phyloP scores from a whole-genome alignment of 2,888 invertebrate species.

The Aphelenchoides bicaudatus region DNA sequence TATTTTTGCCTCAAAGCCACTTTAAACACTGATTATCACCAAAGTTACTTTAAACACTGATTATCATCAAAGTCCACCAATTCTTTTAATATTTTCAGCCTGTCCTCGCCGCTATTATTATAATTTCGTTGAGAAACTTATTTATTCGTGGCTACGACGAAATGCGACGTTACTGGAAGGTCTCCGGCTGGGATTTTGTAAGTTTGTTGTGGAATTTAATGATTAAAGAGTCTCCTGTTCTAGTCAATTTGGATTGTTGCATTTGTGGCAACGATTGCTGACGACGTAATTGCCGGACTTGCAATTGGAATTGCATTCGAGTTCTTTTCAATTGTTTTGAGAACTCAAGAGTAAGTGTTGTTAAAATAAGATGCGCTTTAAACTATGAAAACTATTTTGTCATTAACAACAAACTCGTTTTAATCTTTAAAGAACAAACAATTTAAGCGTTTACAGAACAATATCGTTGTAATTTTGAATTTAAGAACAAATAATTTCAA shows the following conservation, averaged over 20 bases:
- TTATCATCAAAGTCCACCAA: background rate
- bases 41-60: too few species aligned
- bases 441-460: too few species aligned
- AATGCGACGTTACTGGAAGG: conserved; percentile 71
- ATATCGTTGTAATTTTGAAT: too few species aligned
- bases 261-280: conserved; percentile 72
- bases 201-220: background rate
- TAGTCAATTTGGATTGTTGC: conserved; percentile 73
- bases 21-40: too few species aligned
- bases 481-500: too few species aligned
- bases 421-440: too few species aligned
- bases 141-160: conserved; percentile 69
- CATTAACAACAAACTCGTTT: too few species aligned
- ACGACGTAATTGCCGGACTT: conserved; percentile 79
- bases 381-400: too few species aligned
- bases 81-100: conserved; percentile 30
- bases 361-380: background rate
- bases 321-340: conserved; percentile 71
- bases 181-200: conserved; percentile 74
- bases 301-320: conserved; percentile 73
- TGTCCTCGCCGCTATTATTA: conserved; percentile 62
- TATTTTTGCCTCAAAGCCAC: too few species aligned
- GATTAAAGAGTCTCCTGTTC: background rate
- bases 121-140: conserved; percentile 61
- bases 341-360: conserved; percentile 64